Evolutionary conservation across 2,888 invertebrate species (phyloP), one percentile per base, ranked within the genome.

Genomic region (Drosophila neutralis): DNA sequence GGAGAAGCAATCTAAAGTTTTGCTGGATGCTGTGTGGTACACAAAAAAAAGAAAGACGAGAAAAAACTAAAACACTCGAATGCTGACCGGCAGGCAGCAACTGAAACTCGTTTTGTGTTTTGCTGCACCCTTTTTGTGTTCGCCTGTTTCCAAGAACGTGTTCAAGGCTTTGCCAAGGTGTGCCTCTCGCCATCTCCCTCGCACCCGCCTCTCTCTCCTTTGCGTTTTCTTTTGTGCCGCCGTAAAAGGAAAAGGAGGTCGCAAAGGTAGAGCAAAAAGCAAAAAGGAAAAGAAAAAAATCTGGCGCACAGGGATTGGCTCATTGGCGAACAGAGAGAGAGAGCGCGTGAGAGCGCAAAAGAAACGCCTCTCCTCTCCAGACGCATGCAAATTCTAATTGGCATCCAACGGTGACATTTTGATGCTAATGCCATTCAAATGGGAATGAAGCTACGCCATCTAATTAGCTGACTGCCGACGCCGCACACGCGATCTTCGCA

Each of bases 101-200:
- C 52, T 57, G 61, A 73, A 86, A 86, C 84, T 69, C 82, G 84
- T 89, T 88, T 86, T 73, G 42, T 40, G 84, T 83, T 73, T 51
- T 36, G 74, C 80, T 89, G 78, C 88, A 86, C 85, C 88, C 88
- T 88, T 87, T 45, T 45, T 45, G 45, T 84, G 65, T 74, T 56
- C 38, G 87, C 74, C 73, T 67, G 77, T 62, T 69, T 81, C 82
- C 79, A 74, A 84, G 86, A 89, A 87, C 86, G 73, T 76, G 86
- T 82, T 78, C 89, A 87, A 87, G 88, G 87, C 87, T 89, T 78
- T 69, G 57, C 24, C 76, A 78, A 78, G 87, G 87, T 82, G 87
- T 78, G 87, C 40, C 42, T 57, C 51, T 29, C 13, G 18, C 40
- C 29, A 4, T 40, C 29, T 27, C 29, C 40, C 29, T 40, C 57